A percentile compares a stretch with the other conserved stretches of the same genome.
phyloP scores from a whole-genome alignment of 2,888 invertebrate species.

The Pantelozetes paolii region DNA sequence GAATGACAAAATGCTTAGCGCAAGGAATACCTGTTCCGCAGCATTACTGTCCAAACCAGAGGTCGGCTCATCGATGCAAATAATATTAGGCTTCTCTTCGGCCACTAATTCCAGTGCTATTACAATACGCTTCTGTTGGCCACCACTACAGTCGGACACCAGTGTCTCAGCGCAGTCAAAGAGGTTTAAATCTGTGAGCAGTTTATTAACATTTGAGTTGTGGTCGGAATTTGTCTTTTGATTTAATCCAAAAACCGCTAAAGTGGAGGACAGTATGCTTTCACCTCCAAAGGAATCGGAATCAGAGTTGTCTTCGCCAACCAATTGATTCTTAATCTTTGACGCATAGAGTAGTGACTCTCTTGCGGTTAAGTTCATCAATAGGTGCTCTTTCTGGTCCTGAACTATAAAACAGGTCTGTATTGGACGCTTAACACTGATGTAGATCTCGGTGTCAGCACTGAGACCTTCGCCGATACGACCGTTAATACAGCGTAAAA shows the following conservation, averaged over 20 bases:
- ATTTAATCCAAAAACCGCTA: too few species aligned
- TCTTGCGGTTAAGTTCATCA: background rate
- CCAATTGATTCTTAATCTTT: constrained; percentile 2
- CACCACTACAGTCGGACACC: background rate
- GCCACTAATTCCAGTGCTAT: background rate
- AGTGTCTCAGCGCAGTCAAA: background rate
- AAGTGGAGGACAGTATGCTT: too few species aligned
- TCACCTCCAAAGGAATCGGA: too few species aligned
- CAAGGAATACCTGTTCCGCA: background rate
- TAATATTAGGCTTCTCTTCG: background rate
- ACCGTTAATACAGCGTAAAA: background rate
- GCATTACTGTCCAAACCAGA: constrained; percentile 9
- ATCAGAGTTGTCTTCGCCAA: too few species aligned
- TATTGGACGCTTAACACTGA: background rate
- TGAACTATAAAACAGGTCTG: background rate
- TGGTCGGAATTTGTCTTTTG: too few species aligned
- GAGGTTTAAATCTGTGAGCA: background rate
- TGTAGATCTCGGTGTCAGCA: background rate
- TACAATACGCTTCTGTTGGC: background rate
- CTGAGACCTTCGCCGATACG: background rate
- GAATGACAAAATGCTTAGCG: too few species aligned
- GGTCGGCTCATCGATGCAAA: background rate
- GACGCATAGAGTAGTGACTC: background rate
- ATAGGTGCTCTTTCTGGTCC: background rate
- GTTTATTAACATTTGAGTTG: background rate